phyloP scores from a whole-genome alignment of 23 tunicate genomes.

The Ciona savignyi region DNA sequence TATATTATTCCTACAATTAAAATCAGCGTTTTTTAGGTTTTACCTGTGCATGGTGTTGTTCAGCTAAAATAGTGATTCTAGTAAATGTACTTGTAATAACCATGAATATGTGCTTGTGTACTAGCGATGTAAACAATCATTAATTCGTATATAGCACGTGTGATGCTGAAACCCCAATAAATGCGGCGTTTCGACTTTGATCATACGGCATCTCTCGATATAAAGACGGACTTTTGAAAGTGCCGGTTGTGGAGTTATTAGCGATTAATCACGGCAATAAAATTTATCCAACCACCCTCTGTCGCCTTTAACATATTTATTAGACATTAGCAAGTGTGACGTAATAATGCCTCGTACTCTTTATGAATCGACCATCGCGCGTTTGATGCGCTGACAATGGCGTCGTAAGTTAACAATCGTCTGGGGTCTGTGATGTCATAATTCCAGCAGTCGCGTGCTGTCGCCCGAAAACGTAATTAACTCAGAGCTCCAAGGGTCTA shows the following conservation, averaged over 20 bases:
- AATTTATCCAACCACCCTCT: neutral
- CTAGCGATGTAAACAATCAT: too few species aligned
- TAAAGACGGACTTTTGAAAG: too few species aligned
- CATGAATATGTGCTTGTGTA: too few species aligned
- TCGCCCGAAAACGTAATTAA: neutral
- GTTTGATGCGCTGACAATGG: neutral
- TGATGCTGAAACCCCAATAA: too few species aligned
- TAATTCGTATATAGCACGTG: too few species aligned
- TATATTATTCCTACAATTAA: too few species aligned
- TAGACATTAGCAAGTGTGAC: conserved; percentile 1
- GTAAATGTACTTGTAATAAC: too few species aligned
- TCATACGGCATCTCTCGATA: too few species aligned
- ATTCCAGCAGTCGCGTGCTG: neutral
- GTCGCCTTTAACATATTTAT: neutral
- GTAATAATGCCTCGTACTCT: neutral
- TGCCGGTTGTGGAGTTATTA: neutral
- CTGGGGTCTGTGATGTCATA: neutral
- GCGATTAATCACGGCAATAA: neutral
- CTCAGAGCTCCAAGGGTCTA: neutral
- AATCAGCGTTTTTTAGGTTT: too few species aligned
- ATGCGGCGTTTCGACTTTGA: too few species aligned
- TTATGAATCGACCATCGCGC: neutral
- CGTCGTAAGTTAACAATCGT: neutral
- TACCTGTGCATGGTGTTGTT: too few species aligned
- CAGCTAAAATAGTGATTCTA: too few species aligned